Evolutionary conservation across 2,113 vertebrate species (phyloP).

Genomic region (Pipra filicauda): DNA sequence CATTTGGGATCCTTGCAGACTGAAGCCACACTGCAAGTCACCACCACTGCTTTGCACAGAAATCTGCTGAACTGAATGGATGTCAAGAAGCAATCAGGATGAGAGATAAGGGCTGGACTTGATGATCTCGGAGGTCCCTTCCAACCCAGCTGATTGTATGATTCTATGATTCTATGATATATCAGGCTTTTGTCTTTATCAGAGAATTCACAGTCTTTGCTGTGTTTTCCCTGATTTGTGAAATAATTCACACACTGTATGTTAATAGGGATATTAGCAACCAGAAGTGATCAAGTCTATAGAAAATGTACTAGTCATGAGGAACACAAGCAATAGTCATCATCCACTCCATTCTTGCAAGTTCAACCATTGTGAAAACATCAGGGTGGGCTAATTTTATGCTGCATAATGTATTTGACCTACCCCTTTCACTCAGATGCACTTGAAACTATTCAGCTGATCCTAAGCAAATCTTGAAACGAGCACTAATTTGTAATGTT

Average conservation of each 20-base stretch:
- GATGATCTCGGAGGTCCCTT: too few relatives aligned
- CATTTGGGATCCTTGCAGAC: fast-evolving
- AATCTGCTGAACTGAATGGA: background rate
- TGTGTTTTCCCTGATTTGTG: background rate
- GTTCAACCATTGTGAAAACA: background rate
- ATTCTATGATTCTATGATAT: too few relatives aligned
- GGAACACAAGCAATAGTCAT: background rate
- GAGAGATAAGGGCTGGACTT: background rate
- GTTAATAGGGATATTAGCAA: background rate
- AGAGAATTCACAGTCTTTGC: background rate
- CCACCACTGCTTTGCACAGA: background rate
- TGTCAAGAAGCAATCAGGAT: background rate
- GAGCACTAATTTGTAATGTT: background rate
- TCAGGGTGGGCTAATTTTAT: background rate
- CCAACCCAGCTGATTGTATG: too few relatives aligned
- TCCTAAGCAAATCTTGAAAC: slow-evolving; percentile 24
- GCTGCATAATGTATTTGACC: slow-evolving; percentile 3
- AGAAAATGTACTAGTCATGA: background rate
- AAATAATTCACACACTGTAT: background rate
- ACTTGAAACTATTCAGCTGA: slow-evolving; percentile 5
- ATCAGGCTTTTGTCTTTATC: background rate
- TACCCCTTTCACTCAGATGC: background rate
- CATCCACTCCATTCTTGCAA: background rate
- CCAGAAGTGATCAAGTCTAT: background rate
- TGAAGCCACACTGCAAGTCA: fast-evolving